phyloP scores from a whole-genome alignment of 2,797 vertebrate species.

The Danionella dracula region DNA sequence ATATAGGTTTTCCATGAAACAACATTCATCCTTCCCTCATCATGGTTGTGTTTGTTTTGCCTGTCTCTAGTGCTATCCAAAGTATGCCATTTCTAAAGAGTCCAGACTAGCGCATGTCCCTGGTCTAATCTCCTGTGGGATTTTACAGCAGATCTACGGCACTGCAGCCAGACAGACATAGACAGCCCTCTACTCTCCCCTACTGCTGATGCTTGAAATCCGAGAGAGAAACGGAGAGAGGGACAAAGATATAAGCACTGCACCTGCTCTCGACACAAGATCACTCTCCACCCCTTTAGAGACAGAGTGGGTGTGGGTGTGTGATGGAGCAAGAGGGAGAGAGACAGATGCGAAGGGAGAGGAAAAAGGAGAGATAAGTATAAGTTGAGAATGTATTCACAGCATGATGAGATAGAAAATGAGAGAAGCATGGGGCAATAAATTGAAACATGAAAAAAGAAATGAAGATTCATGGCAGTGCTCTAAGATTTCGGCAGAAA shows the following conservation, averaged over 20 bases:
- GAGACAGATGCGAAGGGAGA: neutral
- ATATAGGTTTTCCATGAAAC: conserved; percentile 11
- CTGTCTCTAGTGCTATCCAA: conserved; percentile 7
- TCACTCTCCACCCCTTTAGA: conserved; percentile 25
- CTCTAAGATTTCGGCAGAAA: conserved; percentile 33
- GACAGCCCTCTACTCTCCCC: conserved; percentile 21
- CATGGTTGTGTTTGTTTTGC: neutral
- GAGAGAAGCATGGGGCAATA: conserved; percentile 19
- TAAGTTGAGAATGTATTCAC: conserved; percentile 20
- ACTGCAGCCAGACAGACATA: conserved; percentile 26
- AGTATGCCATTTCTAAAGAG: conserved; percentile 11
- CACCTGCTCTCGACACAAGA: conserved; percentile 31
- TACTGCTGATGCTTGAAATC: conserved; percentile 26
- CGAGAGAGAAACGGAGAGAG: neutral
- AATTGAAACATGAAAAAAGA: conserved; percentile 1
- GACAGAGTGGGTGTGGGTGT: neutral
- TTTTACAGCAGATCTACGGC: conserved; percentile 21
- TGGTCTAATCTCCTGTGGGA: conserved; percentile 18
- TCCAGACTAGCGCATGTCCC: conserved; percentile 9
- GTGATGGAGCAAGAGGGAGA: neutral
- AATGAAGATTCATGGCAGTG: conserved; percentile 17
- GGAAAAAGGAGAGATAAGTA: conserved; percentile 13
- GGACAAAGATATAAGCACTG: conserved; percentile 13
- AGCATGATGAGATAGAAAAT: conserved; percentile 22
- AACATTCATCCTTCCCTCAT: conserved; percentile 17